Conservation (phyloP, 2,888 invertebrate species). For the Idaea dimidiata region DNA sequence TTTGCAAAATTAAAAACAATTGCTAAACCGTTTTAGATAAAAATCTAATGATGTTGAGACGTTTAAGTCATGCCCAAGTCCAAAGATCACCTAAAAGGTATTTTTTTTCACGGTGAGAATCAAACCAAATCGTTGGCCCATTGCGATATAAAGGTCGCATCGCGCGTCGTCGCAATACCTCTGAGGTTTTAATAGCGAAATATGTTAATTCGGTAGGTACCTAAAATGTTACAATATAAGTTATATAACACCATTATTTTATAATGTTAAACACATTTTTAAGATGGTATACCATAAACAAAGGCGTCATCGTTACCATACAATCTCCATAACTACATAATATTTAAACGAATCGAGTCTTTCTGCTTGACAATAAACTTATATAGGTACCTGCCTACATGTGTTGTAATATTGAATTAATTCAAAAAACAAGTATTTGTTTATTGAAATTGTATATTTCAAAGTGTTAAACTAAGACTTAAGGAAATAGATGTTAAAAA, state of each 20-base stretch:
- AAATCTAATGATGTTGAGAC: no score
- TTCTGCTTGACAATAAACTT: slow-evolving; percentile 17
- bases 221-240: background rate
- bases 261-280: background rate
- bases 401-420: slow-evolving; percentile 45
- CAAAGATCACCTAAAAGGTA: no score
- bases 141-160: no score
- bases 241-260: background rate
- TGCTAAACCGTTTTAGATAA: no score
- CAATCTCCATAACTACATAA: slow-evolving; percentile 37
- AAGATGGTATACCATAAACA: background rate
- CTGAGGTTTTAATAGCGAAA: background rate
- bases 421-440: slow-evolving; percentile 18
- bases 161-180: background rate
- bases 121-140: no score
- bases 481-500: no score
- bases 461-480: no score
- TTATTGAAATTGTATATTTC: no score
- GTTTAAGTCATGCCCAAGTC: no score
- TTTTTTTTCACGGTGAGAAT: no score
- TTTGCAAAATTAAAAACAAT: no score
- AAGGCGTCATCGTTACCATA: slow-evolving; percentile 9
- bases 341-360: slow-evolving; percentile 47
- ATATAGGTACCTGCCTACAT: slow-evolving; percentile 1
- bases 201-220: background rate